A percentile compares a stretch with the other conserved stretches of the same genome.
Evolutionary conservation across 2,888 invertebrate genomes (phyloP).

Genomic region (Brachypalpus laphriformis): DNA sequence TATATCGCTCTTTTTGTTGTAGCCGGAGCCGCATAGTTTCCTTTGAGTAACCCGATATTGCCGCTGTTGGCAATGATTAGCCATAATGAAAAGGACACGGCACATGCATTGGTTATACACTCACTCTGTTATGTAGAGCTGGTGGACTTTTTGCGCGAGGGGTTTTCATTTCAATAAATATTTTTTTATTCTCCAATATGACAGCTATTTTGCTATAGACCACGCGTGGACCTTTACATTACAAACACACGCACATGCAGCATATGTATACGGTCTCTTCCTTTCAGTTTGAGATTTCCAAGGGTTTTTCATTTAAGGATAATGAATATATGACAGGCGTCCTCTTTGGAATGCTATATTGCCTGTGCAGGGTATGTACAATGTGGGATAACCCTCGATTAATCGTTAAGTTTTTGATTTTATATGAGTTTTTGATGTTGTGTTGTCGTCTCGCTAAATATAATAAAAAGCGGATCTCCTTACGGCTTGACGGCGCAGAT

Average conservation of each 20-base stretch:
- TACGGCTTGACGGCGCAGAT: conserved; percentile 46
- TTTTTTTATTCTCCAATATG: conserved; percentile 38
- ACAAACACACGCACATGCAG: neutral
- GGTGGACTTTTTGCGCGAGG: conserved; percentile 24
- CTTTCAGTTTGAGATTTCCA: conserved; percentile 42
- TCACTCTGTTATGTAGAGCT: neutral
- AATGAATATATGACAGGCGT: conserved; percentile 79
- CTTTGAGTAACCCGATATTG: conserved; percentile 71
- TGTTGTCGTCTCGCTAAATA: conserved; percentile 39
- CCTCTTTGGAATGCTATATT: conserved; percentile 75
- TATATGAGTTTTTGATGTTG: conserved; percentile 62
- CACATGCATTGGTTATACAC: conserved; percentile 18
- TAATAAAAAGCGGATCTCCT: conserved; percentile 46
- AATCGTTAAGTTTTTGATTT: conserved; percentile 62
- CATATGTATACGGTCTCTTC: conserved; percentile 20
- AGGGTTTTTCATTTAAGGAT: conserved; percentile 70
- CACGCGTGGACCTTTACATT: conserved; percentile 38
- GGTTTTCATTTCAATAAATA: conserved; percentile 25
- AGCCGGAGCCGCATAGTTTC: conserved; percentile 64
- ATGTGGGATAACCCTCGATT: conserved; percentile 46
- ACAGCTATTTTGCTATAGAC: conserved; percentile 56
- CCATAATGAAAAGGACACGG: conserved; percentile 71
- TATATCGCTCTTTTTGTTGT: conserved; percentile 69
- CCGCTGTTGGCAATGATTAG: conserved; percentile 72
- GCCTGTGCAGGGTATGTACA: neutral